These are phyloP conservation scores for Uloborus plumipes DNA, from an alignment of 2,888 invertebrate genomes.

Conservation along the genomic window DNA sequence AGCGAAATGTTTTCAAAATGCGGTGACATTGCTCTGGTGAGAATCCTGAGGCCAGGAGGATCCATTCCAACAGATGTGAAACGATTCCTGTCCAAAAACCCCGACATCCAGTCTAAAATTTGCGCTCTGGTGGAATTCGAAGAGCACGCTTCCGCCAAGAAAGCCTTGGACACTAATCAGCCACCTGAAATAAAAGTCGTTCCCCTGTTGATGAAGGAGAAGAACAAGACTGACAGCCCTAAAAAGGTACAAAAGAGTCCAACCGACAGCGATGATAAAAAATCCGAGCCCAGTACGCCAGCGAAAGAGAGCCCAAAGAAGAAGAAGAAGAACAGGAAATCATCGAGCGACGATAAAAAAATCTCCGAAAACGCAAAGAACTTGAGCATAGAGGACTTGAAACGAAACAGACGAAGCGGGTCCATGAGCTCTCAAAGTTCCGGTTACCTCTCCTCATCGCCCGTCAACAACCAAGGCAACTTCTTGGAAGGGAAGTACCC, in stretches of 20 bases:
- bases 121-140: constrained; percentile 93
- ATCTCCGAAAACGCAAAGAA: constrained; percentile 18
- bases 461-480: constrained; percentile 13
- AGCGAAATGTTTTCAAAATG: constrained; percentile 89
- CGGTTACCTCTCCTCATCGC: constrained; percentile 55
- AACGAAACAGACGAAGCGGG: constrained; percentile 45
- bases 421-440: constrained; percentile 55
- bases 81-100: constrained; percentile 90
- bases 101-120: constrained; percentile 84
- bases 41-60: constrained; percentile 89
- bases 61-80: constrained; percentile 91
- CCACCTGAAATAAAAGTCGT: constrained; percentile 14
- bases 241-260: background rate
- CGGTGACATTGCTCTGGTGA: constrained; percentile 89
- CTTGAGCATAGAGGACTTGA: constrained; percentile 9
- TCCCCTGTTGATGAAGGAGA: constrained; percentile 41
- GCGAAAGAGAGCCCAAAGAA: constrained; percentile 55
- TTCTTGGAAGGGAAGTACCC: constrained; percentile 43
- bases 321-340: constrained; percentile 53
- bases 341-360: constrained; percentile 27
- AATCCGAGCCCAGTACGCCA: background rate
- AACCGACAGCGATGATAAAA: background rate
- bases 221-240: constrained; percentile 4
- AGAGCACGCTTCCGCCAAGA: constrained; percentile 86
- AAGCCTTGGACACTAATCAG: constrained; percentile 77